These are phyloP conservation scores for Apotomis capreana DNA, from an alignment of 2,888 invertebrate genomes.

Conservation along the genomic window DNA sequence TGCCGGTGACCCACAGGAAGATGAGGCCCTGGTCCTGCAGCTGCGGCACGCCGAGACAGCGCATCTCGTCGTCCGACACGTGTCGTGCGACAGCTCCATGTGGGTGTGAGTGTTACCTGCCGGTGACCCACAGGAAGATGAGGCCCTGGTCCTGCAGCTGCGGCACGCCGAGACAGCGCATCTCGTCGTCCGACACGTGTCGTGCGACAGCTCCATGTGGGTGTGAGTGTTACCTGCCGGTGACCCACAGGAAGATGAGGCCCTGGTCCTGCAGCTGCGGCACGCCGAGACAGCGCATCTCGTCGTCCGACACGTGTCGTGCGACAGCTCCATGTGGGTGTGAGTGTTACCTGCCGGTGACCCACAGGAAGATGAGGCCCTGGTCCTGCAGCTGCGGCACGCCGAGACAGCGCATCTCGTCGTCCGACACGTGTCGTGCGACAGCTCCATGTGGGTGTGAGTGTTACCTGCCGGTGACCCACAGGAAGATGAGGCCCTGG, in stretches of 20 bases:
- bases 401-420: conserved; percentile 81
- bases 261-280: conserved; percentile 98
- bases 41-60: conserved; percentile 96
- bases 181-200: conserved; percentile 99
- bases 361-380: conserved; percentile 98
- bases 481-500: conserved; percentile 97
- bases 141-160: conserved; percentile 97
- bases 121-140: conserved; percentile 99
- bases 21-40: conserved; percentile 98
- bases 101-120: conserved; percentile 86
- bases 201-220: conserved; percentile 99
- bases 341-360: conserved; percentile 91
- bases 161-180: conserved; percentile 97
- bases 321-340: conserved; percentile 99
- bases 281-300: conserved; percentile 97
- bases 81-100: conserved; percentile 99
- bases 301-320: conserved; percentile 99
- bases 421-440: conserved; percentile 98
- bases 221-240: conserved; percentile 92
- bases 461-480: conserved; percentile 95
- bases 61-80: conserved; percentile 99
- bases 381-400: conserved; percentile 97
- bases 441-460: conserved; percentile 97
- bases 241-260: conserved; percentile 98
- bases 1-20: conserved; percentile 98